Evolutionary conservation across 2,113 vertebrate species (phyloP).

Genomic region (Crypturellus undulatus): DNA sequence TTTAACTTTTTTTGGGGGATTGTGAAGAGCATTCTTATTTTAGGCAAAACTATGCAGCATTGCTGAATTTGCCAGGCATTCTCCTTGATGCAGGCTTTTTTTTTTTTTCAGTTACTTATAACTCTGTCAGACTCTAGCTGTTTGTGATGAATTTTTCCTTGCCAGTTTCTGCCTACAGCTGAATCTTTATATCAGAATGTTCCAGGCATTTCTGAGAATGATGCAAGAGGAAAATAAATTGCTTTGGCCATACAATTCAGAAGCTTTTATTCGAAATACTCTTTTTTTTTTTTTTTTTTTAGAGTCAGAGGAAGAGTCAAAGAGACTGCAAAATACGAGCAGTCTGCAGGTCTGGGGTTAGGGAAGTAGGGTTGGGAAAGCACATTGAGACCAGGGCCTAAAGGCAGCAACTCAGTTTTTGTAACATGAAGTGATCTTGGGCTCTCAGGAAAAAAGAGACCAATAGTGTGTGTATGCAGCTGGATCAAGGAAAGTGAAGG

Average conservation of each 20-base stretch:
- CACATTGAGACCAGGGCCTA: not conserved
- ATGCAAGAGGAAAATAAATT: conserved; percentile 7
- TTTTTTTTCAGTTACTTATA: conserved; percentile 50
- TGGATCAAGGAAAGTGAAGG: not conserved
- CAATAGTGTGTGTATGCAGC: not conserved
- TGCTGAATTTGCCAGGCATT: conserved; percentile 16
- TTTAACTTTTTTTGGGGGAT: not conserved
- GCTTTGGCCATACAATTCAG: not conserved
- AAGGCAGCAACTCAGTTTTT: not conserved
- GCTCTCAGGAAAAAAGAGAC: not conserved
- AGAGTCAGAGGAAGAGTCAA: not conserved
- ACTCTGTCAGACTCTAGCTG: conserved; percentile 6
- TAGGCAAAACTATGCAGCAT: not conserved
- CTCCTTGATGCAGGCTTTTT: not conserved
- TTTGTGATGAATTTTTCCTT: conserved; percentile 44
- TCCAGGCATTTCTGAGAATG: conserved; percentile 22
- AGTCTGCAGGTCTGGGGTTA: too few relatives aligned
- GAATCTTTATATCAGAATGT: conserved; percentile 32
- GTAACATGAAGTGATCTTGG: accelerated
- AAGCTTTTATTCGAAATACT: conserved; percentile 8
- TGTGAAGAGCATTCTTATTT: not conserved
- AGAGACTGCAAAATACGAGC: not conserved
- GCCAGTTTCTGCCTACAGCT: conserved; percentile 44
- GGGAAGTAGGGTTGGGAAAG: too few relatives aligned
- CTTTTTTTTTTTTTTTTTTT: not conserved